Evolutionary conservation across 2,797 vertebrate species (phyloP).

Genomic region (Diglossa cyanea): DNA sequence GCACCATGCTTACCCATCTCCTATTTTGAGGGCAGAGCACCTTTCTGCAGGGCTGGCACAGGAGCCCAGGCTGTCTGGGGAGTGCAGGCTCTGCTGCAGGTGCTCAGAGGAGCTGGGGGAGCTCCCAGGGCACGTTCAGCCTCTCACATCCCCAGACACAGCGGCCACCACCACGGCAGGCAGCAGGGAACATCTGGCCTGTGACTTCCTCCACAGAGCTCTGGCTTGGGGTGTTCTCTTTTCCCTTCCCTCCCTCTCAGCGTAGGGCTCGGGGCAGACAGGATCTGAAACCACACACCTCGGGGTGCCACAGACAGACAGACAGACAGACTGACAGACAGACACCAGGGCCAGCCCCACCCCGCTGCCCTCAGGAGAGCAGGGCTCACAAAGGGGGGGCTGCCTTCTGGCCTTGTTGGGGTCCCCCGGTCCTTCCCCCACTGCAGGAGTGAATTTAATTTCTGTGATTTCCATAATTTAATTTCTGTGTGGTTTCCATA

Average conservation of each 20-base stretch:
- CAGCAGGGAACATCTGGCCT: conserved; percentile 63
- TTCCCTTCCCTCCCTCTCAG: background rate
- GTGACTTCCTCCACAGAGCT: conserved; percentile 48
- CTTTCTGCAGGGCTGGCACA: background rate
- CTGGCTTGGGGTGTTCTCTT: background rate
- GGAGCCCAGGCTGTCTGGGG: background rate
- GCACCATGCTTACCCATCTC: rapidly evolving
- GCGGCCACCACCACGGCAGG: conserved; percentile 69
- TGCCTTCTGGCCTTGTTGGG: background rate
- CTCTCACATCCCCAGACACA: conserved; percentile 65
- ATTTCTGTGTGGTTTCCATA: background rate
- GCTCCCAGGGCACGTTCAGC: conserved; percentile 58
- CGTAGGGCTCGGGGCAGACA: conserved; percentile 1
- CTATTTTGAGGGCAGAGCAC: background rate
- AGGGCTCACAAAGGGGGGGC: background rate
- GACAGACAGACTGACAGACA: background rate
- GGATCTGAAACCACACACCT: conserved; percentile 39
- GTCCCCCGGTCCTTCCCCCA: background rate
- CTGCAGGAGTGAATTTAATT: background rate
- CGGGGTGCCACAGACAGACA: background rate
- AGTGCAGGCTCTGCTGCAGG: conserved; percentile 7
- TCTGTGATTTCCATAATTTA: background rate
- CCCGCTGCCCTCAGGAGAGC: background rate
- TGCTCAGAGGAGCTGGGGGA: background rate
- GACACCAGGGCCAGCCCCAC: background rate